Conservation (phyloP, 2,888 invertebrate species). For the Euplagia quadripunctaria region DNA sequence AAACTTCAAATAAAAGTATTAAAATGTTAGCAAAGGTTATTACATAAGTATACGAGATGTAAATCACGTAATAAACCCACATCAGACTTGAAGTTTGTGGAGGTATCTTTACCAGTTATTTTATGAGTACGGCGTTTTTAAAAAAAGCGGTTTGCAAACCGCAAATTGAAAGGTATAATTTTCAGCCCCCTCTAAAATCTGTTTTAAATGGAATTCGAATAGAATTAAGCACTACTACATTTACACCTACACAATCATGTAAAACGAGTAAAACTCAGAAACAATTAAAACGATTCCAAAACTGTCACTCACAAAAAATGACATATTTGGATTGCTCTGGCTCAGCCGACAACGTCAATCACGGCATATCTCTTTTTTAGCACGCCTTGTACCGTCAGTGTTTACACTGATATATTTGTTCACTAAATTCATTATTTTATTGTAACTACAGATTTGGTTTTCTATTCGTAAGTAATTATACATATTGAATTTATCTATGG, state of each 20-base stretch:
- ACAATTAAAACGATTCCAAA: slow-evolving; percentile 1
- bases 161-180: no score
- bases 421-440: slow-evolving; percentile 28
- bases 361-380: slow-evolving; percentile 17
- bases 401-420: slow-evolving; percentile 24
- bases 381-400: not conserved
- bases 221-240: not conserved
- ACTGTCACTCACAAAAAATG: slow-evolving; percentile 13
- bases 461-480: not conserved
- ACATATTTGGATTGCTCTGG: not conserved
- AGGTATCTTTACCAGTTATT: no score
- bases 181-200: no score
- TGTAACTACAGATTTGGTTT: not conserved
- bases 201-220: no score
- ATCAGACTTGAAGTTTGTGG: no score
- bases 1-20: not conserved
- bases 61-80: no score
- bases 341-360: slow-evolving; percentile 38
- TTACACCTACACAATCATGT: not conserved
- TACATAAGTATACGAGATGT: not conserved
- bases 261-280: not conserved
- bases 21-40: not conserved
- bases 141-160: no score
- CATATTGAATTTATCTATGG: not conserved
- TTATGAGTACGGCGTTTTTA: no score